These are phyloP conservation scores for Apostichopus californicus DNA, from an alignment of 35 echinoderm and acorn worm species.

Conservation along the genomic window DNA sequence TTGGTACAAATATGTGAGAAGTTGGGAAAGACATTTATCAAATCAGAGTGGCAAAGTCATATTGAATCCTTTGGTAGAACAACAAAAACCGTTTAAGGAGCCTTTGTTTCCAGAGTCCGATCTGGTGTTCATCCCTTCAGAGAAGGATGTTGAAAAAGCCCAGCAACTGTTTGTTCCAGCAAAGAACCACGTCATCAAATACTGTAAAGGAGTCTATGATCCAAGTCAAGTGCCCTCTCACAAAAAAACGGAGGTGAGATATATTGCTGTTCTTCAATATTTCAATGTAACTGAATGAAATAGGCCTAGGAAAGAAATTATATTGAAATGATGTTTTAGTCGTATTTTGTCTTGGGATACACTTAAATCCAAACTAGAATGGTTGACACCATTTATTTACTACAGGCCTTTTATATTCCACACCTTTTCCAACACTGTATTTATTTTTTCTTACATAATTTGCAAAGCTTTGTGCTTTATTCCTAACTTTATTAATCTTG, in stretches of 20 bases:
- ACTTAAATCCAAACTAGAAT: no score
- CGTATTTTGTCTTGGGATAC: no score
- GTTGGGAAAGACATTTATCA: neutral
- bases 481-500: no score
- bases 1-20: neutral
- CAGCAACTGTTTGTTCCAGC: slow-evolving; percentile 19
- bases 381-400: no score
- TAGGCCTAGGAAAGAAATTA: no score
- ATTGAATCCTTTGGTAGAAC: slow-evolving; percentile 15
- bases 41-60: neutral
- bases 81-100: slow-evolving; percentile 15
- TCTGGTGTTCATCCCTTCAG: slow-evolving; percentile 17
- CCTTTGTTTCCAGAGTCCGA: slow-evolving; percentile 26
- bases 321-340: no score
- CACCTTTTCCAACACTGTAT: no score
- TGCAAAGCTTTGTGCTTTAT: no score
- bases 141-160: slow-evolving; percentile 24
- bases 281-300: no score
- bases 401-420: no score
- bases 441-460: no score
- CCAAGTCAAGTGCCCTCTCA: slow-evolving; percentile 13
- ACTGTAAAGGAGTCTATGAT: slow-evolving; percentile 14
- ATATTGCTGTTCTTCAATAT: neutral
- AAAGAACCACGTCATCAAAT: slow-evolving; percentile 13
- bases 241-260: slow-evolving; percentile 37